A percentile compares a stretch with the other conserved stretches of the same genome.
These are phyloP conservation scores for Dasyornis broadbenti DNA, from an alignment of 2,113 vertebrate species.

Conservation along the genomic window DNA sequence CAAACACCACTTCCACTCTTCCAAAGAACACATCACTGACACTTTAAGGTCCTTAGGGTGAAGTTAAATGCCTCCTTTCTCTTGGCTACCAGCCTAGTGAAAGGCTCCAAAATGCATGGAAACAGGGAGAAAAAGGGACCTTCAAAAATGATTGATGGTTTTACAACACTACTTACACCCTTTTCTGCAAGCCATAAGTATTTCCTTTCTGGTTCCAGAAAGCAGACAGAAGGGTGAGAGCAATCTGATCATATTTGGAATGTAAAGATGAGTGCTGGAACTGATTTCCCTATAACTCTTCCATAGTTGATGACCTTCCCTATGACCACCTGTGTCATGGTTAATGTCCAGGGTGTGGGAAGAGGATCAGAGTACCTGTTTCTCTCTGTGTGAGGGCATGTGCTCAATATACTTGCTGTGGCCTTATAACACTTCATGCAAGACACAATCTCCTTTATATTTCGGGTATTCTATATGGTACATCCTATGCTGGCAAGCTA, in stretches of 20 bases:
- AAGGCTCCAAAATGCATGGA: not conserved
- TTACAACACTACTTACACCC: not conserved
- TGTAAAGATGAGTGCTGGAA: not conserved
- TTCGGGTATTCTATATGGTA: not conserved
- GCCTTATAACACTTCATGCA: not conserved
- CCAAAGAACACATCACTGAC: not conserved
- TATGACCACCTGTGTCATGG: rapidly evolving
- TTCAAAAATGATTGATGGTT: not conserved
- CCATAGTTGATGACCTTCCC: too few species aligned
- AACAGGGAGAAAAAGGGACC: not conserved
- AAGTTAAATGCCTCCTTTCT: not conserved
- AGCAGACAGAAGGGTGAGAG: not conserved
- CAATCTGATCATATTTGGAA: not conserved
- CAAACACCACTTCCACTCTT: not conserved
- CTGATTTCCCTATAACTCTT: not conserved
- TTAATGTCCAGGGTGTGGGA: not conserved
- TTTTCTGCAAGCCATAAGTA: not conserved
- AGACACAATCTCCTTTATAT: not conserved
- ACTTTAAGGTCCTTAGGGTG: not conserved
- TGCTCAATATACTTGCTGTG: not conserved
- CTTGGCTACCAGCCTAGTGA: not conserved
- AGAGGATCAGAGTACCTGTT: not conserved
- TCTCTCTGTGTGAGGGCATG: not conserved
- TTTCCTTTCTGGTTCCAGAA: not conserved
- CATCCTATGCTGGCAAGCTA: not conserved